Evolutionary conservation across 2,113 vertebrate species (phyloP), one percentile per base, ranked within the genome.

Genomic region (Cyanoderma ruficeps): DNA sequence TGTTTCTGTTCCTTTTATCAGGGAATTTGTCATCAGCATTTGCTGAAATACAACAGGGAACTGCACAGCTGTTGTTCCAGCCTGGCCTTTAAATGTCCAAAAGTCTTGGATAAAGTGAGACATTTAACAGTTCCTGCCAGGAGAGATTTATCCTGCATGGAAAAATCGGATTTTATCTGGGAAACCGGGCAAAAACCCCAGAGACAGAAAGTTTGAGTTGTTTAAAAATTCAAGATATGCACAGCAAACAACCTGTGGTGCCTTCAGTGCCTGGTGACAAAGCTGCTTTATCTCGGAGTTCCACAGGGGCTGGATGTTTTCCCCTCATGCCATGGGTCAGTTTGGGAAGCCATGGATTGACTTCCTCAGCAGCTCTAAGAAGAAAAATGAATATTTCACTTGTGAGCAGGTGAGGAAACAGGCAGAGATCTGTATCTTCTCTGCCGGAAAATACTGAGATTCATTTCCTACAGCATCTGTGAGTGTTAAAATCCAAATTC

Each of bases 391-490:
- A 31, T 16, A 56, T 96, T 81, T 86, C 96, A 18, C 83, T 96
- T 33, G 50, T 53, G 35, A 14, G 90, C 78, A 92, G 97, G 94
- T 97, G 95, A 93, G 89, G 80, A 67, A 79, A 46, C 61, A 50
- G n/a, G 5, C 11, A 19, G 57, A 53, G 21, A 19, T 70, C 41
- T 53, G 7, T 23, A 23, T 69, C 31, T 82, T 15, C 24, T 61
- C 78, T 47, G 20, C 25, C 15, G 20, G 75, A 27, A 82, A 67
- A 49, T 16, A 37, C 3, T 27, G 19, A 70, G n/a, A 52, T 23
- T 21, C 1, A 0, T 41, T 64, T n/a, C 12, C 9, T 10, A 5
- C 8, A 1, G 16, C 2, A 31, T 20, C 9, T 11, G 41, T 18
- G 53, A 19, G 18, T 35, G 79, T 61, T 8, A 30, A 71, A 55